These are phyloP conservation scores for Papilio elwesi DNA, from an alignment of 2,888 invertebrate species.

Conservation along the genomic window DNA sequence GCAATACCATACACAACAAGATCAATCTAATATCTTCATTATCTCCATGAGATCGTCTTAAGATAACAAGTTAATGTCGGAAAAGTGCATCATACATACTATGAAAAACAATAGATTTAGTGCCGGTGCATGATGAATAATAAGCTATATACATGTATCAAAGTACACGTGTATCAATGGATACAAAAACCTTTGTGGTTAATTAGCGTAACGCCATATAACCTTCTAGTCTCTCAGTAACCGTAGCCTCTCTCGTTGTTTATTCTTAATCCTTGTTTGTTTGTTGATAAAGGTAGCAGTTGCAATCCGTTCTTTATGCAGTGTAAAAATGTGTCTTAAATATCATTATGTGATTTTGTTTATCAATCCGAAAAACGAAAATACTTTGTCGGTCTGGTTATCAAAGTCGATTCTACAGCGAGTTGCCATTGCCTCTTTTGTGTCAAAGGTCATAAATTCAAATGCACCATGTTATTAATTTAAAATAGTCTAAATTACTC, in stretches of 20 bases:
- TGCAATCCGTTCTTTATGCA: neutral
- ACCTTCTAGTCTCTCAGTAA: constrained; percentile 40
- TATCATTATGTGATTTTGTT: too few species aligned
- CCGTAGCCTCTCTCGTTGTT: constrained; percentile 12
- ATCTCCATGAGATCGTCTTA: neutral
- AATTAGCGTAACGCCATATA: constrained; percentile 47
- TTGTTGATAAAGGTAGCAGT: neutral
- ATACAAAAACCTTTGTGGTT: constrained; percentile 44
- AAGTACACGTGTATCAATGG: neutral
- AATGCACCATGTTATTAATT: too few species aligned
- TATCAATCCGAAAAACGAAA: too few species aligned
- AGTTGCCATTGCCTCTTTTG: too few species aligned
- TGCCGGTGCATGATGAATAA: neutral
- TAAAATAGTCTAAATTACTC: too few species aligned
- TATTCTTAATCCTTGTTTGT: too few species aligned
- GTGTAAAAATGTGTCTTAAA: too few species aligned
- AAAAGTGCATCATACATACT: neutral
- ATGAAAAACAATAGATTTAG: neutral
- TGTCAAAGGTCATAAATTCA: too few species aligned
- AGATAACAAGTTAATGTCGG: neutral
- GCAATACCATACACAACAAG: too few species aligned
- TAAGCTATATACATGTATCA: constrained; percentile 1
- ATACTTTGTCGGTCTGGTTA: too few species aligned
- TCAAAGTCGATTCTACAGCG: too few species aligned
- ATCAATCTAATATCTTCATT: too few species aligned